Evolutionary conservation across 2,797 vertebrate genomes (phyloP).

Genomic region (Sphaeramia orbicularis): DNA sequence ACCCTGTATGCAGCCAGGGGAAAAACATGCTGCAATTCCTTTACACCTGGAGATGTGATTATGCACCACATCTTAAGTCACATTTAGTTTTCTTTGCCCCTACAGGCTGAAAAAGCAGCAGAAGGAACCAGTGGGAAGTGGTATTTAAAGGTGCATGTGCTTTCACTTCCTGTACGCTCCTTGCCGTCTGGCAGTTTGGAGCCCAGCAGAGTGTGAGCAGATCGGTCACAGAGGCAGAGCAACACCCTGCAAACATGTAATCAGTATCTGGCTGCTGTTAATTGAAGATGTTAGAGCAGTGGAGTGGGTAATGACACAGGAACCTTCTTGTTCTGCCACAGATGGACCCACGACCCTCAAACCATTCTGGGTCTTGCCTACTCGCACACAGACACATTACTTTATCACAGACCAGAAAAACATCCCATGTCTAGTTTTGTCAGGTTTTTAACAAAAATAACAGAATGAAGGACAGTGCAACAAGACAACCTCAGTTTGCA

Average conservation of each 20-base stretch:
- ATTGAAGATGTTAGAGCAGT: conserved; percentile 85
- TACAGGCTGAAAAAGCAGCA: conserved; percentile 45
- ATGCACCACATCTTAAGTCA: conserved; percentile 60
- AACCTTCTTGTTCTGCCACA: conserved; percentile 75
- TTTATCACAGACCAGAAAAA: not conserved
- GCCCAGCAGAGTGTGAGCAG: conserved; percentile 75
- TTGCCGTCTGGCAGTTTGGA: conserved; percentile 49
- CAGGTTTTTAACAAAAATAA: conserved; percentile 38
- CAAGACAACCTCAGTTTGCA: not conserved
- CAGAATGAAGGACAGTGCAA: not conserved
- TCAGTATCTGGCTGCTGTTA: conserved; percentile 81
- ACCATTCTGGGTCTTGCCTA: not conserved
- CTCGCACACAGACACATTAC: not conserved
- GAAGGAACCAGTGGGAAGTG: conserved; percentile 10
- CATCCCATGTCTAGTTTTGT: conserved; percentile 4
- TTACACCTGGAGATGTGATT: conserved; percentile 75
- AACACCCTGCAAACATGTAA: conserved; percentile 81
- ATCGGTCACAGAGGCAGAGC: conserved; percentile 78
- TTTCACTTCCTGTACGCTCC: conserved; percentile 31
- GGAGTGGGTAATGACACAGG: conserved; percentile 82
- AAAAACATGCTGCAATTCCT: conserved; percentile 65
- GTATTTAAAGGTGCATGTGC: conserved; percentile 35
- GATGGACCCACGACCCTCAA: conserved; percentile 61
- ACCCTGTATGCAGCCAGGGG: conserved; percentile 64
- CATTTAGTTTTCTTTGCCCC: conserved; percentile 45